phyloP scores from a whole-genome alignment of 2,113 vertebrate species.

The Emberiza fucata region DNA sequence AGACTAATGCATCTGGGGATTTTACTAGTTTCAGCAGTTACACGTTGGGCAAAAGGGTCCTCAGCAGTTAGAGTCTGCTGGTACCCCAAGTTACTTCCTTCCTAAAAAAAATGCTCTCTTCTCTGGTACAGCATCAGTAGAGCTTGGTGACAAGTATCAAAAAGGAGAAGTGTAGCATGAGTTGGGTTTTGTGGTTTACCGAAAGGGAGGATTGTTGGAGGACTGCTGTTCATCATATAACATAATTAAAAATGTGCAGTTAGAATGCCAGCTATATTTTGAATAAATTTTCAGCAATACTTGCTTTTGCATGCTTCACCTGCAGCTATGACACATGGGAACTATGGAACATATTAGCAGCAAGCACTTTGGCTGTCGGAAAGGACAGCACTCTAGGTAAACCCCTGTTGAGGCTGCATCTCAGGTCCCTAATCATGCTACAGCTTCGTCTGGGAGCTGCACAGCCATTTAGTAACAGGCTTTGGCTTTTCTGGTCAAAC shows the following conservation, averaged over 20 bases:
- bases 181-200: background rate
- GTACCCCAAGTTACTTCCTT: background rate
- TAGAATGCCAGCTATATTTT: background rate
- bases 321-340: background rate
- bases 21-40: background rate
- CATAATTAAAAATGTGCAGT: background rate
- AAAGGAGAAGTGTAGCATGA: background rate
- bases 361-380: background rate
- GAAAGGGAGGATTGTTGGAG: background rate
- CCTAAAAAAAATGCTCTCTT: background rate
- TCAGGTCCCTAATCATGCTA: background rate
- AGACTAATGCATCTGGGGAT: background rate
- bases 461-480: background rate
- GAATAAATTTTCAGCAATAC: background rate
- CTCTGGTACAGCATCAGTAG: background rate
- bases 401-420: background rate
- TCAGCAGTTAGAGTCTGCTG: background rate
- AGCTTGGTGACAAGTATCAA: background rate
- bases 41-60: rapidly evolving
- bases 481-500: background rate
- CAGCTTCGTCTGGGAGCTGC: background rate
- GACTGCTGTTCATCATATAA: background rate
- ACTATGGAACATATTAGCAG: background rate
- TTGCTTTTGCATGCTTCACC: background rate
- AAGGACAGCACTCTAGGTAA: background rate